Base-by-base conservation (phyloP, 2,113 vertebrate genomes). In the Argyrosomus japonicus region DNA sequence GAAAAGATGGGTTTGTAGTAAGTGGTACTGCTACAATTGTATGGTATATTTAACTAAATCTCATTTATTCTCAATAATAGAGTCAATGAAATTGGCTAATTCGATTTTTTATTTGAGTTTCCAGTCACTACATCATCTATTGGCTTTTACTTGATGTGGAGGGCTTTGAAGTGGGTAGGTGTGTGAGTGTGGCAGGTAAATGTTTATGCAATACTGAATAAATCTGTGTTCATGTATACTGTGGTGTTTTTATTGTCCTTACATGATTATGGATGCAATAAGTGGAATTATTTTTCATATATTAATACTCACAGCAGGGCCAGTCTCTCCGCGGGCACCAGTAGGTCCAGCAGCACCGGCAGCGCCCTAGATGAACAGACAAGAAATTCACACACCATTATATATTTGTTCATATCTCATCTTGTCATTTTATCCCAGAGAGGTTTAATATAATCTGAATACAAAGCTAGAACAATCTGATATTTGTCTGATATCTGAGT, bases 311-410 rank as follows among this genome's bases (percentile, higher is more conserved):
- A 96, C 96, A 90, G 86, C 0, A 43, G 94, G 92, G 2, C 96
- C 96, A 6, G 19, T 88, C n/a, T 96, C 95, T 93, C 96, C 96
- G 94, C 95, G 95, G 75, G 77, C 74, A 75, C 96, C 96, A 93
- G 93, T 1, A 81, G 94, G 87, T 72, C 96, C 95, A 88, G 79
- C 67, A 77, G 93, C 86, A 19, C 96, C 96, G 81, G 91, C 0
- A 27, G 95, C 50, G 81, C 96, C 96, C 96, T 96, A 86, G 65
- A 86, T 8, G 69, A 23, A 67, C 8, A 87, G 21, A 81, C 40
- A 19, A 45, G 64, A 18, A 25, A 73, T 57, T 67, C 29, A 76
- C 27, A 75, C 25, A 60, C 7, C 29, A 47, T 21, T 63, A 19
- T 13, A 68, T 43, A 64, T 63, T 40, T 14, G 60, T 4, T 27